phyloP scores from a whole-genome alignment of 1,140 invertebrate genomes.

The Drosophila pseudoananassae region DNA sequence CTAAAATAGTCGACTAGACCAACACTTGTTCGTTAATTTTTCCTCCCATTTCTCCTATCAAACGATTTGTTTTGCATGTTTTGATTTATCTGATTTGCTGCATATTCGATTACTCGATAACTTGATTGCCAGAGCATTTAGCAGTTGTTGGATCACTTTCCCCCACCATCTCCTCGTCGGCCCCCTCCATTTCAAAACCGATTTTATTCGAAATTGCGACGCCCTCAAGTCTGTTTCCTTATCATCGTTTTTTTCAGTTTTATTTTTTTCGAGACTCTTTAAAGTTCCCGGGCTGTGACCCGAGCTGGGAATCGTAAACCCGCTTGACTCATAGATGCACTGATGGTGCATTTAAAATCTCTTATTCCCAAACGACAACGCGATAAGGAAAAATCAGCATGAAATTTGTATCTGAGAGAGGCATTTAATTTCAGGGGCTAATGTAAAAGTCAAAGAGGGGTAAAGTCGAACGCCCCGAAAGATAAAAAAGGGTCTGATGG shows the following conservation, averaged over 20 bases:
- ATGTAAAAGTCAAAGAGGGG: neutral
- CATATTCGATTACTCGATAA: constrained; percentile 46
- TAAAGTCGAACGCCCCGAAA: neutral
- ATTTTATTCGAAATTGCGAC: constrained; percentile 34
- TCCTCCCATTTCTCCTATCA: constrained; percentile 54
- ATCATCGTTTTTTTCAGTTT: constrained; percentile 14
- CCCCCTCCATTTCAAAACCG: neutral
- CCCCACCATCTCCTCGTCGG: neutral
- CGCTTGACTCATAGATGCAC: constrained; percentile 36
- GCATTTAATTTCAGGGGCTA: constrained; percentile 13
- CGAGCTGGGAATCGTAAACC: constrained; percentile 44
- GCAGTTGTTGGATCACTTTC: constrained; percentile 19
- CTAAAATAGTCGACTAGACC: neutral
- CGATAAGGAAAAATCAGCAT: constrained; percentile 16
- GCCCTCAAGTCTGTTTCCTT: constrained; percentile 67
- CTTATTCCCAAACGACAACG: neutral
- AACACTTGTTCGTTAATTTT: constrained; percentile 1
- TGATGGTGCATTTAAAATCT: constrained; percentile 19
- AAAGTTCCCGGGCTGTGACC: constrained; percentile 58
- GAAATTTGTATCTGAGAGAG: constrained; percentile 5
- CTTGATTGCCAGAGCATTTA: constrained; percentile 51
- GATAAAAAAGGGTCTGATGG: constrained; percentile 29
- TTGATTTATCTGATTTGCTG: constrained; percentile 70
- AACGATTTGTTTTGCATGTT: constrained; percentile 77
- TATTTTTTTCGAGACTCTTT: constrained; percentile 30